Base-by-base conservation (phyloP, 2,113 vertebrate genomes). In the Mus pahari region DNA sequence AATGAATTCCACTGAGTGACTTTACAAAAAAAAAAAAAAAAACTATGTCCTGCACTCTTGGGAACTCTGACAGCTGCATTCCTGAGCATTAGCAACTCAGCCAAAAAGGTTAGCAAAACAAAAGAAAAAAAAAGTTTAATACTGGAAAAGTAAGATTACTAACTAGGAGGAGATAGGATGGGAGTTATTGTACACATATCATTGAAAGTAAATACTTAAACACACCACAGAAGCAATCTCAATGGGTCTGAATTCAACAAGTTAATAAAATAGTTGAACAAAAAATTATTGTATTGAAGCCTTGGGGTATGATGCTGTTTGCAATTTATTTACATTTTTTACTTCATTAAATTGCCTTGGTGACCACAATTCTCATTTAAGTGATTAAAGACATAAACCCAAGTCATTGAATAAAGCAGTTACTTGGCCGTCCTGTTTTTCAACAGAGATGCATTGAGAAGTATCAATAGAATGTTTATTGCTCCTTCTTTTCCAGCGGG, bases 371-470 rank as follows among this genome's bases (percentile, higher is more conserved):
- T 98, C 91, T 97, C 82, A 97, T 96, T 96, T 96, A 97, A 0
- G 0, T 84, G 95, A 98, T 98, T 97, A 98, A 98, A 98, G 96
- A 97, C 87, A 97, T 90, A 97, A 95, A 95, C 93, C 93, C 96
- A 94, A 97, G 97, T 91, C 96, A 93, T 90, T 98, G 98, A 98
- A 98, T 98, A 97, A 96, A 97, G 89, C 96, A 98, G 98, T 98
- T 98, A 98, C 68, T 89, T 97, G 95, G 97, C 86, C 96, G 45
- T 71, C 60, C 81, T 95, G 88, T 97, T 98, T 97, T 94, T 97
- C 95, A 97, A 97, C 77, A 97, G 64, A 89, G 64, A 58, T 94
- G 66, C 62, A 53, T 48, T 97, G 33, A 77, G 93, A 94, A 96
- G 42, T 66, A 77, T 74, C 90, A 96, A 89, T 84, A 97, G 74